Conservation (phyloP, 37 sponge, comb jelly and placozoan genomes). For the Halichondria panicea region DNA sequence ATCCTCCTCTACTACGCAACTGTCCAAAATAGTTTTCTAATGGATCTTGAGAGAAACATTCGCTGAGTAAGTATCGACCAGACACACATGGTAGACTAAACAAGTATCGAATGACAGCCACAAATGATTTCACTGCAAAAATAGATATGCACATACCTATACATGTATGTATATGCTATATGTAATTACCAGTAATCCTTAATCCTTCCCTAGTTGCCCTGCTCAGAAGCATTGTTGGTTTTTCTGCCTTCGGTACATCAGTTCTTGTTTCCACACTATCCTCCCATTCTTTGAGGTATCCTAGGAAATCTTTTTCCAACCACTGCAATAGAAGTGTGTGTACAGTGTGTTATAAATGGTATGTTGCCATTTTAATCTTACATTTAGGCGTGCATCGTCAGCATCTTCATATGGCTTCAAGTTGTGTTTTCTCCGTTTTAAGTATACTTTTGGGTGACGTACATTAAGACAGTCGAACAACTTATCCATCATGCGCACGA, state of each 20-base stretch:
- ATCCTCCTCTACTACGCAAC: conserved; percentile 19
- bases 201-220: conserved; percentile 5
- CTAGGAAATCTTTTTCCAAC: conserved; percentile 25
- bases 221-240: conserved; percentile 15
- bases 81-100: neutral
- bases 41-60: conserved; percentile 22
- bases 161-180: neutral
- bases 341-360: no score
- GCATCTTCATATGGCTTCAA: no score
- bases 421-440: no score
- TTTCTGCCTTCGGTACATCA: conserved; percentile 2
- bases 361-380: no score
- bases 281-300: conserved; percentile 28
- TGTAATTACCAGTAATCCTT: conserved; percentile 14
- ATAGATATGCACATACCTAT: no score
- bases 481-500: no score
- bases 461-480: no score
- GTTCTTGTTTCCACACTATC: neutral
- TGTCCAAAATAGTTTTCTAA: conserved; percentile 34
- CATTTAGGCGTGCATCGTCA: no score
- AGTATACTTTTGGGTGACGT: no score
- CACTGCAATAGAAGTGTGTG: no score
- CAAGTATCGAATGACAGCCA: conserved; percentile 10
- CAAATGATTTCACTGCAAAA: conserved; percentile 29
- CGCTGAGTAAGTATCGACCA: conserved; percentile 8